These are phyloP conservation scores for Perca fluviatilis DNA, from an alignment of 2,113 vertebrate species.

Conservation along the genomic window DNA sequence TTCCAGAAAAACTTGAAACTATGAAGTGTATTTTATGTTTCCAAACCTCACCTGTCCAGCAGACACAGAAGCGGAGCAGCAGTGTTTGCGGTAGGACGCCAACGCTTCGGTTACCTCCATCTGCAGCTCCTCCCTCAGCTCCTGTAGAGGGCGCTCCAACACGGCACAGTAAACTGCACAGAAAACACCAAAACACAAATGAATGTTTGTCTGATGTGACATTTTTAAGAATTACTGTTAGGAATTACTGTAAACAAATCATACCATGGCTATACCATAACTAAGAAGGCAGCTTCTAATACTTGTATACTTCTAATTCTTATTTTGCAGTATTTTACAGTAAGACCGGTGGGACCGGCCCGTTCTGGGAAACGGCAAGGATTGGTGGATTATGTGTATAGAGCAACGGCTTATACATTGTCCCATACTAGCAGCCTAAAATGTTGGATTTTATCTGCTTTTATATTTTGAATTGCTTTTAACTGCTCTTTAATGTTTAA, in stretches of 20 bases:
- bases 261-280: neutral
- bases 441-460: no score
- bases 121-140: slow-evolving; percentile 83
- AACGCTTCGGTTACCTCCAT: slow-evolving; percentile 78
- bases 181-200: neutral
- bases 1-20: neutral
- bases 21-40: neutral
- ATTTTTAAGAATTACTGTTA: neutral
- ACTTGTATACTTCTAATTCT: no score
- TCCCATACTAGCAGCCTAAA: no score
- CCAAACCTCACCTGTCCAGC: slow-evolving; percentile 79
- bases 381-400: no score
- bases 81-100: slow-evolving; percentile 84
- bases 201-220: neutral
- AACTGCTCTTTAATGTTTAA: no score
- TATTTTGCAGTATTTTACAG: neutral
- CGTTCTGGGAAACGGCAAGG: no score
- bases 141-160: slow-evolving; percentile 82
- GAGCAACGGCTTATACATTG: no score
- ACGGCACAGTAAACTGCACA: slow-evolving; percentile 78
- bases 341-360: no score
- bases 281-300: neutral
- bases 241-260: neutral
- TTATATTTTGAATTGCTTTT: no score
- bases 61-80: slow-evolving; percentile 79